Evolutionary conservation across 2,113 vertebrate genomes (phyloP), one percentile per base, ranked within the genome.

Genomic region (Myotis lucifugus): DNA sequence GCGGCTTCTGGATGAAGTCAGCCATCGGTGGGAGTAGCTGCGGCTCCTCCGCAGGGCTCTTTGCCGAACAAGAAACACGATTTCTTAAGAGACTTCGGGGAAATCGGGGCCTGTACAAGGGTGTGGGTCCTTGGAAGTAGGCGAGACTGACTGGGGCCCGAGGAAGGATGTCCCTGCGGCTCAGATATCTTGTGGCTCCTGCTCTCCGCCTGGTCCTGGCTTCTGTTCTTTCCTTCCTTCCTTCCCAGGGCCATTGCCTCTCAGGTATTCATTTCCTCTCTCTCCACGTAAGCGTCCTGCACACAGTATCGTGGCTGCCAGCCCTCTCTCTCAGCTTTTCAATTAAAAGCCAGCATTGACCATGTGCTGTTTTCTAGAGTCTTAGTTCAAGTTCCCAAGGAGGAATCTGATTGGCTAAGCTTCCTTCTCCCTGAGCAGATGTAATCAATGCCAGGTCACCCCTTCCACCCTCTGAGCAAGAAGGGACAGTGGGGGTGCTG

Each of bases 151-250:
- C n/a, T 6, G 0, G 52, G 42, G 6, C 42, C 18, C 37, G 10
- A 6, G 3, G 21, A 88, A 46, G 12, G 1, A 15, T 7, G 7
- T 14, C 1, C 0, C 32, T 21, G 37, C 0, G 61, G 3, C 11
- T 40, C 15, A 50, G 29, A 42, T 4, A 1, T 17, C 27, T 52
- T 50, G 1, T 77, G 52, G 48, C 10, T 11, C 18, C 18, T 23
- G 8, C n/a, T 50, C 54, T 82, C 17, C 5, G 9, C n/a, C 18
- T 32, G 19, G 4, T 13, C 48, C 84, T 14, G 56, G 19, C 11
- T n/a, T 50, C 50, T 32, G n/a, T 40, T 76, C 6, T 27, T 14
- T 21, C 12, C 74, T 74, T 66, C 1, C 4, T 32, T 21, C 64
- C 19, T 18, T 37, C 32, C 42, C 17, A 54, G 42, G 13, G 1